A percentile compares a stretch with the other conserved stretches of the same genome.
These are phyloP conservation scores for Coregonus suidteri DNA, from an alignment of 2,797 vertebrate genomes.

Conservation along the genomic window DNA sequence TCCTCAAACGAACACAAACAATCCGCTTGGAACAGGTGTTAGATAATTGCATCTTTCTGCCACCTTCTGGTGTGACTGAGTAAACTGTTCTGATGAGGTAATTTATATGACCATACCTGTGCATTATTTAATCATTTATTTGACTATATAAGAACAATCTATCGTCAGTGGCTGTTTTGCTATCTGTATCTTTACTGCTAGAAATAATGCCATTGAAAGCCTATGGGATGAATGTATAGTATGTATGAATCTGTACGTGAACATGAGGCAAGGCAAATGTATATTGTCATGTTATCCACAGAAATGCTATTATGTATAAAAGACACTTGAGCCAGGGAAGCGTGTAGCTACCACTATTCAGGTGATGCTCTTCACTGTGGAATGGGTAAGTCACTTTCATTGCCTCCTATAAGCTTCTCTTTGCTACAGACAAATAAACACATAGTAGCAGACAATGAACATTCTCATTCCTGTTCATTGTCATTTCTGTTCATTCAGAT, in stretches of 20 bases:
- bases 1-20: not conserved
- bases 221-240: not conserved
- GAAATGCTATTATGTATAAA: conserved; percentile 2
- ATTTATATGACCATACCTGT: not conserved
- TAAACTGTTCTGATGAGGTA: not conserved
- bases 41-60: conserved; percentile 36
- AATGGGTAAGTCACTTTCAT: conserved; percentile 6
- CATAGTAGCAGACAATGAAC: not conserved
- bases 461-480: not conserved
- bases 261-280: not conserved
- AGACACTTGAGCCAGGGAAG: not conserved
- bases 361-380: not conserved
- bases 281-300: conserved; percentile 18
- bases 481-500: not conserved
- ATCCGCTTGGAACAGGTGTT: not conserved
- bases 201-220: too few species aligned
- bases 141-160: not conserved
- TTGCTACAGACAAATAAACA: not conserved
- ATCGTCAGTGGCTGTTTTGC: not conserved
- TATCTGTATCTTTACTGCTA: too few species aligned
- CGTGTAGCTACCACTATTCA: conserved; percentile 3
- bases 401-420: not conserved
- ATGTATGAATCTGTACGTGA: not conserved
- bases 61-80: conserved; percentile 46
- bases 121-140: not conserved